phyloP scores from a whole-genome alignment of 2,113 vertebrate species.

The Chaetops frenatus region DNA sequence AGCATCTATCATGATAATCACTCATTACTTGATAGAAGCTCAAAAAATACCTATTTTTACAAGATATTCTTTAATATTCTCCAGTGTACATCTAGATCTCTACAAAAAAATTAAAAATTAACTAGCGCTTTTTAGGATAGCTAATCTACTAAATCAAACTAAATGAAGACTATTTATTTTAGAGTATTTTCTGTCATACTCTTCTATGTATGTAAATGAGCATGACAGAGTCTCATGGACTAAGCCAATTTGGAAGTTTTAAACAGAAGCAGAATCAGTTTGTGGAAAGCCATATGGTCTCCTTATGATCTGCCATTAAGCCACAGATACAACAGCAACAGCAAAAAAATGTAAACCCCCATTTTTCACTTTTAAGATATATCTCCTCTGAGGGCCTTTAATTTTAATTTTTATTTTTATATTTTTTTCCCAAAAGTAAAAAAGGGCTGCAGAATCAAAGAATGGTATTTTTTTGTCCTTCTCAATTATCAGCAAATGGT shows the following conservation, averaged over 20 bases:
- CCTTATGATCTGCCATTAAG: slow-evolving; percentile 36
- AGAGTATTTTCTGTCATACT: neutral
- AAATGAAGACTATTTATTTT: neutral
- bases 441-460: neutral
- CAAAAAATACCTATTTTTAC: neutral
- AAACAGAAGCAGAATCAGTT: slow-evolving; percentile 14
- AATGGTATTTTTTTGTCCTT: neutral
- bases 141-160: neutral
- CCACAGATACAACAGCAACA: neutral
- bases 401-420: neutral
- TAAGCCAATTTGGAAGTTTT: slow-evolving; percentile 21
- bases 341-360: neutral
- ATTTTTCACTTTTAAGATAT: neutral
- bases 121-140: neutral
- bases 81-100: neutral
- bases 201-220: neutral
- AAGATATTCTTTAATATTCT: neutral
- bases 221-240: neutral
- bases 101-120: neutral
- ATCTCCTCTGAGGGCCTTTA: neutral
- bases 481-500: neutral
- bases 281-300: slow-evolving; percentile 10
- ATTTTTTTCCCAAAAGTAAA: neutral
- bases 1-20: neutral
- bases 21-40: neutral